phyloP scores from a whole-genome alignment of 2,797 vertebrate species.

The Falco concolor region DNA sequence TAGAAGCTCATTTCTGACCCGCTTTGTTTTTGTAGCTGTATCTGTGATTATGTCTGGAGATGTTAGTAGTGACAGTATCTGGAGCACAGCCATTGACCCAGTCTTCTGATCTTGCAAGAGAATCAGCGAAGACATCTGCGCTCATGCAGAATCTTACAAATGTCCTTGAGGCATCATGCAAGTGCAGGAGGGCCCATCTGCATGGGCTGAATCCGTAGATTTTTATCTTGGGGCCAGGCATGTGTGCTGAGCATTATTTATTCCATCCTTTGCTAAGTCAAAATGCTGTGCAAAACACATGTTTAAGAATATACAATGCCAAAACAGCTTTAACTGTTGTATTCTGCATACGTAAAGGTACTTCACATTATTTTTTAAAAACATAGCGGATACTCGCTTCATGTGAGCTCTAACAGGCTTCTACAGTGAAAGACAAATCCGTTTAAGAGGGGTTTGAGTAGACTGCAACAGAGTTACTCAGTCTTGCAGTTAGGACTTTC shows the following conservation, averaged over 20 bases:
- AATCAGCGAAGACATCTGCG: neutral
- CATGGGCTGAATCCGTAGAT: neutral
- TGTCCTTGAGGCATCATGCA: neutral
- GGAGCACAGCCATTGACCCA: slow-evolving; percentile 2
- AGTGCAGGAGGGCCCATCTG: neutral
- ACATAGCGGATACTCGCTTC: neutral
- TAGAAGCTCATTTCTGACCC: neutral
- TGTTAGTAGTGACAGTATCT: slow-evolving; percentile 8
- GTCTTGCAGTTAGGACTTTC: neutral
- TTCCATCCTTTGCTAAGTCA: neutral
- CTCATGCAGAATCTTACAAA: neutral
- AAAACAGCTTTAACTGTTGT: neutral
- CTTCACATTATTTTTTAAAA: neutral
- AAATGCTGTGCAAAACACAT: neutral
- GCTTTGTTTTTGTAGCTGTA: neutral
- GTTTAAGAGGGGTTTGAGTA: neutral
- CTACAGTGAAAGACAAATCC: neutral
- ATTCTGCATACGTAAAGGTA: neutral
- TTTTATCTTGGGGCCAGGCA: neutral
- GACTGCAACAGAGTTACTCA: neutral
- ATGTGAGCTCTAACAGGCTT: neutral
- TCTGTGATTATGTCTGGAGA: neutral
- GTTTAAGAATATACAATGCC: neutral
- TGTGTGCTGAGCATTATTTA: neutral
- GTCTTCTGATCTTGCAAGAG: neutral